These are phyloP conservation scores for Epinotia bilunana DNA, from an alignment of 2,888 invertebrate genomes.

Conservation along the genomic window DNA sequence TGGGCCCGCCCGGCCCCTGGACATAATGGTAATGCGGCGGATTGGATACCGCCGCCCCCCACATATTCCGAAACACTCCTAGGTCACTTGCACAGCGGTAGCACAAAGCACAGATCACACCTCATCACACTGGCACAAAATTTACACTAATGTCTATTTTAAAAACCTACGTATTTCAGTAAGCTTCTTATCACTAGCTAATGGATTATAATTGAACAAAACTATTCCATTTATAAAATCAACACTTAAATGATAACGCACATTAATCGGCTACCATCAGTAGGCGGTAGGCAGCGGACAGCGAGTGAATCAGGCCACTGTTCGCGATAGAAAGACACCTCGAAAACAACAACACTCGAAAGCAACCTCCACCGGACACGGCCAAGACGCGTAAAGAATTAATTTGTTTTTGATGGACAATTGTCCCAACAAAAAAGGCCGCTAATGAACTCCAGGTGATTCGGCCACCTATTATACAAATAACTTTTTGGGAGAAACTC, in stretches of 20 bases:
- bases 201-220: constrained; percentile 69
- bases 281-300: constrained; percentile 54
- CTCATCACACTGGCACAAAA: constrained; percentile 68
- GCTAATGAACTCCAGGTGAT: constrained; percentile 63
- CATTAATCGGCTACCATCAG: constrained; percentile 61
- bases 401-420: constrained; percentile 78
- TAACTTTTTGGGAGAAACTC: constrained; percentile 55
- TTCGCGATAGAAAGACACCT: constrained; percentile 77
- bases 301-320: constrained; percentile 75
- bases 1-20: constrained; percentile 67
- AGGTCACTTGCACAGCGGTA: constrained; percentile 60
- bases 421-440: constrained; percentile 75
- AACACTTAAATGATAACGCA: constrained; percentile 67
- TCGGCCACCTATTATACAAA: constrained; percentile 55
- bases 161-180: constrained; percentile 64
- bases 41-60: constrained; percentile 79
- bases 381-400: constrained; percentile 78
- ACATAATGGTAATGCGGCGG: constrained; percentile 79
- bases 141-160: constrained; percentile 67
- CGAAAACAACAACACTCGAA: constrained; percentile 76
- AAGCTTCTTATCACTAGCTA: constrained; percentile 66
- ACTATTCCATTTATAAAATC: constrained; percentile 65
- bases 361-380: constrained; percentile 80
- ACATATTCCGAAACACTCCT: constrained; percentile 69
- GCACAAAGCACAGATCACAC: constrained; percentile 70